Evolutionary conservation across 2,797 vertebrate species (phyloP), one percentile per base, ranked within the genome.

Genomic region (Melanotaenia trifasciata): DNA sequence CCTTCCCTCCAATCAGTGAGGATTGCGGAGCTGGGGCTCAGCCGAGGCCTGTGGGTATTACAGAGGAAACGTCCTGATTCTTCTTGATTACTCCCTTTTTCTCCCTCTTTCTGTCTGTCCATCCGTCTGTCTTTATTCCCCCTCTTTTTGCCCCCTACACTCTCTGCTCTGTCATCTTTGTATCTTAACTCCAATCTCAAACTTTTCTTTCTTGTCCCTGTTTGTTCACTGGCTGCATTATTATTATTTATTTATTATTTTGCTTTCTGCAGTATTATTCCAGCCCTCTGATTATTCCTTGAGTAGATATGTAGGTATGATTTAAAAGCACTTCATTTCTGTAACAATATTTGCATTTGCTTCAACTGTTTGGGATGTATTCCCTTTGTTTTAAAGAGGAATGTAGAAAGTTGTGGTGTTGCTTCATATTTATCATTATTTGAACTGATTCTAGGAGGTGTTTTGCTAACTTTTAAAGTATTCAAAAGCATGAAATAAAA

Each of bases 1-100:
- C 83, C 89, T 92, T 92, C 90, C 80, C 86, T 86, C 90, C 93
- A 95, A 94, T 94, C 94, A 94, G 89, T 75, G 67, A 82, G 90
- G 89, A 93, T 90, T 87, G 86, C 72, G 83, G 86, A 82, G 72
- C 80, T 74, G 84, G 90, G 90, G 87, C 91, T 92, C 81, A 80
- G 84, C 77, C 74, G 85, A 87, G 91, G 93, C 90, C 93, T 93
- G 89, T 88, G 84, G 84, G 85, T 91, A 92, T 90, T 91, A 85
- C 78, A 81, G 87, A 89, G 92, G 90, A 94, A 94, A 89, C 64
- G 73, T 90, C 86, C 86, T 92, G 92, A 92, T 93, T 91, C 89
- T 89, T 79, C 88, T 86, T 90, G 91, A 93, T 93, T 91, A 92
- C 87, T 79, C 81, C 12, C 84, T 83, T 80, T 60, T 69, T 64